Conservation (phyloP, 2,113 vertebrate species). For the Brachyistius frenatus region DNA sequence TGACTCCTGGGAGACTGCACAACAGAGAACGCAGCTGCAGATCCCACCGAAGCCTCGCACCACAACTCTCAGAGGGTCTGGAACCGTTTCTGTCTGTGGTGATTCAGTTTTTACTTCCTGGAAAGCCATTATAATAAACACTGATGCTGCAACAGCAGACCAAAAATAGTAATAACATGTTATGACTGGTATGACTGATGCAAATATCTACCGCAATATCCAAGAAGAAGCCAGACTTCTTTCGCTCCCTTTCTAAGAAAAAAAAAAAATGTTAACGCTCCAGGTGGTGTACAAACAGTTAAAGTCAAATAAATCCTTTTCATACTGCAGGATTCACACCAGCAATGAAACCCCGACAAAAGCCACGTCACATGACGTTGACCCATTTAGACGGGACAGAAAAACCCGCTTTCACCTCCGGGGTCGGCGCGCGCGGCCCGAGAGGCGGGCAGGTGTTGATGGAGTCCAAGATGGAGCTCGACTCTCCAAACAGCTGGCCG, state of each 20-base stretch:
- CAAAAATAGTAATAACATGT: neutral
- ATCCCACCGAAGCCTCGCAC: constrained; percentile 35
- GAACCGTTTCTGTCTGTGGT: constrained; percentile 35
- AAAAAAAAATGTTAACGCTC: neutral
- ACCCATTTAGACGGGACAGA: neutral
- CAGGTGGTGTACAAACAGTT: neutral
- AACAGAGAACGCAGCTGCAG: constrained; percentile 52
- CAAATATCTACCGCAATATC: neutral
- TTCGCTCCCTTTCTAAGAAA: neutral
- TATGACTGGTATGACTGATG: constrained; percentile 1
- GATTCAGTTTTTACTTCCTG: constrained; percentile 70
- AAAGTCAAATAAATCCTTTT: neutral
- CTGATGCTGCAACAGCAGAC: neutral
- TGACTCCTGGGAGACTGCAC: constrained; percentile 44
- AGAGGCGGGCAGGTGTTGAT: constrained; percentile 45
- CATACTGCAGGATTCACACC: neutral
- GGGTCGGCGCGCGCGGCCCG: constrained; percentile 24
- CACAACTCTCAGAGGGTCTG: constrained; percentile 39
- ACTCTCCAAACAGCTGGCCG: constrained; percentile 67
- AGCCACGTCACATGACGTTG: constrained; percentile 10
- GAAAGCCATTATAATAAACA: constrained; percentile 40
- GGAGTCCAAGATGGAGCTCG: constrained; percentile 16
- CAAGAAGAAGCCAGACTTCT: neutral
- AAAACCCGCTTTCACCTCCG: constrained; percentile 14
- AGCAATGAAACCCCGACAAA: neutral